Conservation (phyloP, 1,140 invertebrate genomes). For the Drosophila equinoxialis region DNA sequence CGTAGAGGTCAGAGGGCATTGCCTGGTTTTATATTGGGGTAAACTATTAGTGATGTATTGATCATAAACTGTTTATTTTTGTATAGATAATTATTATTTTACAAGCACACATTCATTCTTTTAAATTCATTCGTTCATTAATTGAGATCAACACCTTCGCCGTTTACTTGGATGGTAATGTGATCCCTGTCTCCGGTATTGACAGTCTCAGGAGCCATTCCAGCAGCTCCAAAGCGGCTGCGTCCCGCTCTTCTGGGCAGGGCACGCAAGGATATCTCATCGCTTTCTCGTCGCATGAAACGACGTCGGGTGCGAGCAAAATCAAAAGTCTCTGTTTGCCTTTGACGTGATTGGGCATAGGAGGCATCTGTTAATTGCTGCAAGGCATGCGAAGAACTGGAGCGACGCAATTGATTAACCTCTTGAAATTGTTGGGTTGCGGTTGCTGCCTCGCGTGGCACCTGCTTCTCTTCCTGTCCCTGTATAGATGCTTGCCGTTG, state of each 20-base stretch:
- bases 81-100: background rate
- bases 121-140: slow-evolving; percentile 33
- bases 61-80: too few species aligned
- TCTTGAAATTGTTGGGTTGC: background rate
- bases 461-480: slow-evolving; percentile 5
- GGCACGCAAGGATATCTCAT: slow-evolving; percentile 64
- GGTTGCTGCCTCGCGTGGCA: slow-evolving; percentile 7
- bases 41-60: too few species aligned
- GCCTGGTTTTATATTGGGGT: background rate
- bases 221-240: background rate
- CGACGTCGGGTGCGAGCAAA: slow-evolving; percentile 66
- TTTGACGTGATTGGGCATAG: slow-evolving; percentile 68
- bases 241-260: slow-evolving; percentile 26
- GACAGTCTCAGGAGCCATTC: slow-evolving; percentile 12
- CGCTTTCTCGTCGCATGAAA: slow-evolving; percentile 61
- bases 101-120: background rate
- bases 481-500: slow-evolving; percentile 42
- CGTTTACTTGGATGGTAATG: slow-evolving; percentile 75
- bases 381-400: slow-evolving; percentile 53
- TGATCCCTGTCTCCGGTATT: slow-evolving; percentile 38
- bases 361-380: slow-evolving; percentile 66
- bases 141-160: slow-evolving; percentile 67
- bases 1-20: slow-evolving; percentile 13
- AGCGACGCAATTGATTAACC: slow-evolving; percentile 33
- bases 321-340: slow-evolving; percentile 65